Percentiles rank a stretch among this genome's conserved stretches.
These are phyloP conservation scores for Eupleurogrammus muticus DNA, from an alignment of 2,797 vertebrate genomes.

Conservation along the genomic window DNA sequence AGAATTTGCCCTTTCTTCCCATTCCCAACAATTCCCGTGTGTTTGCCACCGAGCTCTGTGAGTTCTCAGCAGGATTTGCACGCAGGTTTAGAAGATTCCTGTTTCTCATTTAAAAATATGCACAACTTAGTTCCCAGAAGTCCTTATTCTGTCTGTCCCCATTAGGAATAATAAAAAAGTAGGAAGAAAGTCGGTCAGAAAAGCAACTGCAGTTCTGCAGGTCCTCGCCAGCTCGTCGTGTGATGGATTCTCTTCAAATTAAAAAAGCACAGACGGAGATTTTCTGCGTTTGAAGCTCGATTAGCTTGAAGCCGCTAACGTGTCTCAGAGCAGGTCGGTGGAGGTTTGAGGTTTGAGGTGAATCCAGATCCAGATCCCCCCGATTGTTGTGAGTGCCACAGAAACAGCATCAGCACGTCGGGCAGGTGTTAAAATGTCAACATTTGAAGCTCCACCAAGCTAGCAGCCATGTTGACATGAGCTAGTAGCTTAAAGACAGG, in stretches of 20 bases:
- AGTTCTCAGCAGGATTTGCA: slow-evolving; percentile 32
- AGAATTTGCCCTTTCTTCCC: no score
- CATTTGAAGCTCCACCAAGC: no score
- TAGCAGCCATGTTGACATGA: no score
- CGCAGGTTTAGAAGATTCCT: slow-evolving; percentile 43
- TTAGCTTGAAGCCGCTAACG: slow-evolving; percentile 25
- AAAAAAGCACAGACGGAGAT: slow-evolving; percentile 36
- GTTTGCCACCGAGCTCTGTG: slow-evolving; percentile 25
- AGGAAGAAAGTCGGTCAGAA: slow-evolving; percentile 48
- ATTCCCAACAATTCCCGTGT: no score
- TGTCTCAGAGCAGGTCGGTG: slow-evolving; percentile 28
- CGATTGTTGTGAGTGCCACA: no score
- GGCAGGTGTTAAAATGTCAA: no score
- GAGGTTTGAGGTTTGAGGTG: no score
- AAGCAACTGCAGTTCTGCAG: slow-evolving; percentile 23
- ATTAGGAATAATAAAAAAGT: slow-evolving; percentile 45
- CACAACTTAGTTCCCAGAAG: slow-evolving; percentile 66
- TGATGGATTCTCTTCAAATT: slow-evolving; percentile 32
- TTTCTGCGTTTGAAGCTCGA: no score
- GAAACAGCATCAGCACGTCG: no score
- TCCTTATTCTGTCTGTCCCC: slow-evolving; percentile 54
- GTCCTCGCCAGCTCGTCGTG: slow-evolving; percentile 16
- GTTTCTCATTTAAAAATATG: slow-evolving; percentile 52
- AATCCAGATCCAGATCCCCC: no score
- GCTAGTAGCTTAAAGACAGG: no score